Base-by-base conservation (phyloP, 2,888 invertebrate species). In the Serrognathus titanus region DNA sequence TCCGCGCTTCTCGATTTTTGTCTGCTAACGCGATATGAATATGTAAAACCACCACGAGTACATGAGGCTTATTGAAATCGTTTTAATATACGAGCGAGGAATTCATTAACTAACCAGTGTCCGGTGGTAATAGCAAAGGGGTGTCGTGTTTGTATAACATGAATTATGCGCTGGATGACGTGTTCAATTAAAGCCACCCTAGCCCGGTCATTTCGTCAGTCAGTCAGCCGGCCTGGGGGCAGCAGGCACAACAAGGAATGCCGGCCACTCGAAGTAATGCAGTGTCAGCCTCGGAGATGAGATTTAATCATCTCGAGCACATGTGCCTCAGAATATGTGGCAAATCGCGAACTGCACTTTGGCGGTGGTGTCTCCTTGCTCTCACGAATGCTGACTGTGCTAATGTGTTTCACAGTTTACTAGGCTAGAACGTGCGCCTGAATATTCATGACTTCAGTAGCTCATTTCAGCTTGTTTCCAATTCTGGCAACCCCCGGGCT, bases 101-200 rank as follows among this genome's bases (percentile, higher is more conserved):
- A 63, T 63, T 60, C 58, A 63, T 63, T 63, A 62, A 59, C 53
- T 47, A 41, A 53, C 53, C 53, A 48, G 13, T 48, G 48, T 48
- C 60, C 53, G 41, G 52, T 60, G 52, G 38, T 50, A 31, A 50
- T 51, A 45, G 46, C 43, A 43, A 55, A 52, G 52, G 62, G 62
- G 52, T 50, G 60, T 48, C 48, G 63, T 58, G 61, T 63, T 60
- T 59, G 62, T 59, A 58, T 54, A 58, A 46, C 59, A 58, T 66
- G 59, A 63, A 63, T 64, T 66, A 64, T 64, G 62, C 58, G 52
- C 53, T 57, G 63, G 62, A 63, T 63, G 65, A 63, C 64, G 65
- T 63, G 63, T 58, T 62, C 63, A 66, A 66, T 65, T 65, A 62
- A 63, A 61, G 59, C 60, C 53, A 54, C 53, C 58, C 59, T 35